Base-by-base conservation (phyloP, 2,113 vertebrate species). In the Podarcis raffonei region DNA sequence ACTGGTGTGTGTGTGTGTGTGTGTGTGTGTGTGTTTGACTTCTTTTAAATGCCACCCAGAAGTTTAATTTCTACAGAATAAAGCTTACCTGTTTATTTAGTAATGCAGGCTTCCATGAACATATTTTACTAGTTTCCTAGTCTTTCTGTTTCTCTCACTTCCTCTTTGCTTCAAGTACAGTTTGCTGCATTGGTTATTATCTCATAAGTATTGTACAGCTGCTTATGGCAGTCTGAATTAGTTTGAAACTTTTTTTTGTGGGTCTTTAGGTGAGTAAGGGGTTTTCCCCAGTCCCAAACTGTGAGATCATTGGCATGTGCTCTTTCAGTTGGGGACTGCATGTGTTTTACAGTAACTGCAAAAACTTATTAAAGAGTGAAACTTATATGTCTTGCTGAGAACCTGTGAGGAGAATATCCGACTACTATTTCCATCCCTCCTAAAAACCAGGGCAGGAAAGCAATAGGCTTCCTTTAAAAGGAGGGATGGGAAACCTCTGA, bases 11-110 rank as follows among this genome's bases (percentile, higher is more conserved):
- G 20, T 87, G 65, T 39, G n/a, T 22, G 18, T 20, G 22, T 74
- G 42, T 35, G 81, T 35, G 75, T 1, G 23, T 42, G 37, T n/a
- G 27, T 23, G 35, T 66, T 25, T 62, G 12, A 57, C 27, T 59
- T 62, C 16, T 23, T 5, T 84, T 62, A 39, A 59, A 85, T 82
- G 80, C 82, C 88, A 85, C 82, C 83, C 83, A 79, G 48, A 85
- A 62, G 30, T 72, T 71, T 89, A 79, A 84, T 89, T 89, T 72
- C 53, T 74, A 42, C 4, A 71, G n/a, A 71, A 78, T 84, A 16
- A 84, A 84, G 5, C 42, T 79, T 81, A 25, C 66, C 35, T 84
- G 20, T 77, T 59, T 89, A 18, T 71, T 79, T 71, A 71, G 66
- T 69, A 84, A 83, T 59, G 32, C 2, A 87, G 66, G 48, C 69